Base-by-base conservation (phyloP, 2,888 invertebrate species). In the Clepsis dumicolana region DNA sequence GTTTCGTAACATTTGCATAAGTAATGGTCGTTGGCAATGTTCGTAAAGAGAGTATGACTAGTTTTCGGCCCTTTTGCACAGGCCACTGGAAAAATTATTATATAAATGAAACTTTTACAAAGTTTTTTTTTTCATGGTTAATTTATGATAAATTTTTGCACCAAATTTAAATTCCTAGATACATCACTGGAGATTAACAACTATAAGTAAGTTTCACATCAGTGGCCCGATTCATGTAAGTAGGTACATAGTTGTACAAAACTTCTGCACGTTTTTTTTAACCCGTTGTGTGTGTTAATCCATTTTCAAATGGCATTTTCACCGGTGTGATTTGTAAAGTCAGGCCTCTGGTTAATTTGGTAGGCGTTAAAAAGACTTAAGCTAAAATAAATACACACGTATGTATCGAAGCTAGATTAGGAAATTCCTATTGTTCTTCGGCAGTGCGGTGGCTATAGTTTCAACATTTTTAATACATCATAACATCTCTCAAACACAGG, bases 41-140 rank as follows among this genome's bases (percentile, higher is more conserved):
- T 18, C 14, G 12, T 4, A 25, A 14, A 14, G 29, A 32, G n/a
- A 41, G 29, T 16, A n/a, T n/a, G n/a, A n/a, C n/a, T n/a, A 29
- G 54, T 44, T 65, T 24, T 12, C 29, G 18, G 57, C 24, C 16
- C 14, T 29, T 14, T 24, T 57, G 73, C 75, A n/a, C 21, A 48
- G 21, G 18, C n/a, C 21, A 3, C 21, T 12, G 21, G 21, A 10
- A 12, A 21, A 48, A 12, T 14, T 18, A 2, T 48, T 48, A 48
- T 10, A 41, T 41, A 41, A 41, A 74, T 81, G 82, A 85, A 81
- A 87, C 86, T 87, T 87, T 87, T 81, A 84, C 82, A 86, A 87
- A 87, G 86, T 86, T 85, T 48, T 48, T 79, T 82, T 84, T 78
- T 84, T 79, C 84, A 87, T 86, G 84, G 87, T 76, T 75, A 73